phyloP scores from a whole-genome alignment of 1,140 invertebrate genomes.

The Neomicropteryx cornuta region DNA sequence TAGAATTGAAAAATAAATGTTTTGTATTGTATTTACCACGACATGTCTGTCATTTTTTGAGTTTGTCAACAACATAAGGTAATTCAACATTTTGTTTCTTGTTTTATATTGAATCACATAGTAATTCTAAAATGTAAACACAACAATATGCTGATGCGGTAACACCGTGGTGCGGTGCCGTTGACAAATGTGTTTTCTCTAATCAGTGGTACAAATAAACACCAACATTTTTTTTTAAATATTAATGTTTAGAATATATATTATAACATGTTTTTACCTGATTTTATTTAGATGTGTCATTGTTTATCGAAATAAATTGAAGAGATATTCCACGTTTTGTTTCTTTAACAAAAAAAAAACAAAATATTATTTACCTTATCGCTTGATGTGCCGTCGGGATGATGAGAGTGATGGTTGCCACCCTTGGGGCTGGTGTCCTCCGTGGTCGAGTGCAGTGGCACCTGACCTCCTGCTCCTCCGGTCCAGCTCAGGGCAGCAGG shows the following conservation, averaged over 20 bases:
- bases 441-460: too few relatives aligned
- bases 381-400: conserved; percentile 28
- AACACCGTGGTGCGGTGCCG: too few relatives aligned
- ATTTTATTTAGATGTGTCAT: neutral
- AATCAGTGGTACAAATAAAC: neutral
- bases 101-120: too few relatives aligned
- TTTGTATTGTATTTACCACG: too few relatives aligned
- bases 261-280: neutral
- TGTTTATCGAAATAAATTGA: conserved; percentile 1
- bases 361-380: conserved; percentile 22
- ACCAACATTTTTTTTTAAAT: neutral
- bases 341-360: neutral
- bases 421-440: conserved; percentile 22
- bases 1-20: too few relatives aligned
- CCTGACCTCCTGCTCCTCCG: conserved; percentile 8
- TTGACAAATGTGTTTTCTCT: neutral
- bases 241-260: neutral
- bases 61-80: too few relatives aligned
- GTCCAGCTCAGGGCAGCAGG: conserved; percentile 21
- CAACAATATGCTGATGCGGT: too few relatives aligned
- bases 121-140: too few relatives aligned
- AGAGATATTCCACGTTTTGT: neutral
- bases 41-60: too few relatives aligned
- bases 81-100: too few relatives aligned
- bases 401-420: conserved; percentile 22